Conservation (phyloP, 2,113 vertebrate species). For the Rhabdomys dilectus region DNA sequence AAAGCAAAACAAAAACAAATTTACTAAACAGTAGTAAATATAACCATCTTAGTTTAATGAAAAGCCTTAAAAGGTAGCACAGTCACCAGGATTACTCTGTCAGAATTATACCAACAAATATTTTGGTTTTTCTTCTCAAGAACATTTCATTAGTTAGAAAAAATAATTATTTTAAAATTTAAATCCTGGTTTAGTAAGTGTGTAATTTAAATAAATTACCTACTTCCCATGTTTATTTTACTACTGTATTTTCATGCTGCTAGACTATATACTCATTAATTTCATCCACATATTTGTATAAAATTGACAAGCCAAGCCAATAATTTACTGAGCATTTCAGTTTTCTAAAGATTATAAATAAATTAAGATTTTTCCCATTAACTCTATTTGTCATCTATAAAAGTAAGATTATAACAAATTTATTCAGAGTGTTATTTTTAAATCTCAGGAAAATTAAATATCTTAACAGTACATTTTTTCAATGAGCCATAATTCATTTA, state of each 20-base stretch:
- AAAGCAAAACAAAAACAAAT: conserved; percentile 69
- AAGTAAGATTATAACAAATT: conserved; percentile 62
- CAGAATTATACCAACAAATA: conserved; percentile 74
- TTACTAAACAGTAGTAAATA: conserved; percentile 70
- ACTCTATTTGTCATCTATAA: conserved; percentile 69
- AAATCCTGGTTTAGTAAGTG: conserved; percentile 85
- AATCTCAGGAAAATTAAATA: conserved; percentile 43
- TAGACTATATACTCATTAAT: conserved; percentile 77
- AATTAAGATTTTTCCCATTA: conserved; percentile 59
- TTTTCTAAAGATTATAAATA: conserved; percentile 69
- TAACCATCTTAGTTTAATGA: conserved; percentile 70
- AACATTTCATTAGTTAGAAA: conserved; percentile 81
- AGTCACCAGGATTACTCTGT: conserved; percentile 81
- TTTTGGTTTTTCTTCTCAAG: conserved; percentile 85
- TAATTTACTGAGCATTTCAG: conserved; percentile 72
- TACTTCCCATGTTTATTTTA: conserved; percentile 82
- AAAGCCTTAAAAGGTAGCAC: conserved; percentile 72
- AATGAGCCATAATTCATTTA: conserved; percentile 49
- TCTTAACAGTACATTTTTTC: conserved; percentile 56
- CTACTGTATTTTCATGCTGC: conserved; percentile 80
- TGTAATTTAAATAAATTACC: conserved; percentile 87
- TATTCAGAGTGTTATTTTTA: conserved; percentile 26
- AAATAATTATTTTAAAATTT: conserved; percentile 71
- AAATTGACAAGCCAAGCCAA: conserved; percentile 77
- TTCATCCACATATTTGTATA: conserved; percentile 70